These are phyloP conservation scores for Anas acuta DNA, from an alignment of 2,797 vertebrate genomes.

Conservation along the genomic window DNA sequence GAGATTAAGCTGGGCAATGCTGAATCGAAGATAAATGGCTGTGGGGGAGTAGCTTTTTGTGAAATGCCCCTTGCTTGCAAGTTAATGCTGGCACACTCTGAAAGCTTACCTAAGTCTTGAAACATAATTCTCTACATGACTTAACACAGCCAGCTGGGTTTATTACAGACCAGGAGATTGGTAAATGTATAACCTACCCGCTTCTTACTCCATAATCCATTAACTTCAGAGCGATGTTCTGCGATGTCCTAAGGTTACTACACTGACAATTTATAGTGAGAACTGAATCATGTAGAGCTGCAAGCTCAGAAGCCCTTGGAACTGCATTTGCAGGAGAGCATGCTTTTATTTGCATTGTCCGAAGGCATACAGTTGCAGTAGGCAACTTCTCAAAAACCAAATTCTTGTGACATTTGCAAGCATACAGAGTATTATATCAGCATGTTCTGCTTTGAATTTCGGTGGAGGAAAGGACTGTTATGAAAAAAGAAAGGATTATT, in stretches of 20 bases:
- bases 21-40: not conserved
- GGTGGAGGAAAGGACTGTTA: not conserved
- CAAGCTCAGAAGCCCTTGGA: not conserved
- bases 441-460: not conserved
- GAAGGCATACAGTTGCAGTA: not conserved
- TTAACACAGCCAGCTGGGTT: constrained; percentile 13
- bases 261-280: not conserved
- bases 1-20: not conserved
- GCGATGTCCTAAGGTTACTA: constrained; percentile 17
- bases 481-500: not conserved
- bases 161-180: constrained; percentile 42
- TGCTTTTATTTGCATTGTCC: not conserved
- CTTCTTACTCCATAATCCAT: constrained; percentile 49
- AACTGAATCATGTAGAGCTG: not conserved
- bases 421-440: not conserved
- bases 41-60: constrained; percentile 4
- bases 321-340: not conserved
- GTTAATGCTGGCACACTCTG: not conserved
- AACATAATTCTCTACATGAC: constrained; percentile 33
- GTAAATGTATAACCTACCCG: constrained; percentile 28
- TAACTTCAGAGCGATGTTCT: constrained; percentile 14
- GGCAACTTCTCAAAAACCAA: not conserved
- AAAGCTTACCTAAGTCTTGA: constrained; percentile 1
- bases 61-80: not conserved
- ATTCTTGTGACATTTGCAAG: not conserved